Percentiles rank a stretch among this genome's conserved stretches.
Conservation (phyloP, 2,113 vertebrate genomes). For the Indicator maculatus region DNA sequence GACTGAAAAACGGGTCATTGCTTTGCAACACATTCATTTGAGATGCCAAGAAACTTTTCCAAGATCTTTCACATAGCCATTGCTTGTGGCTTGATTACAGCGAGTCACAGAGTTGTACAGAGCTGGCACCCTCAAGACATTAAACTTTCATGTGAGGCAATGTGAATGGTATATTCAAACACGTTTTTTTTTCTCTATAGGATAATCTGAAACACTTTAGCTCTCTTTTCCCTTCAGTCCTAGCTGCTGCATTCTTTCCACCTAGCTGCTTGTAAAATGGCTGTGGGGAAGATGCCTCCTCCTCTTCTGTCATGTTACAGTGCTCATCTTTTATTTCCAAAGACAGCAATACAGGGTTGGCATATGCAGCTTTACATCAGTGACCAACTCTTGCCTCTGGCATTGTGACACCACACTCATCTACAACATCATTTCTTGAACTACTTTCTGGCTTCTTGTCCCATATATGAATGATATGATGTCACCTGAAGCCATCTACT, state of each 20-base stretch:
- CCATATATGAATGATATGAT: neutral
- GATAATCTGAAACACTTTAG: neutral
- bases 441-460: neutral
- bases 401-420: neutral
- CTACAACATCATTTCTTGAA: neutral
- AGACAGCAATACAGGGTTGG: neutral
- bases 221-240: neutral
- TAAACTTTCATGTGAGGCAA: conserved; percentile 3
- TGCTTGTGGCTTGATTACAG: conserved; percentile 36
- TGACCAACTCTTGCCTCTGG: neutral
- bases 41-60: conserved; percentile 47
- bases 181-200: neutral
- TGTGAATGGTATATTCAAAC: neutral
- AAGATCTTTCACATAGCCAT: neutral
- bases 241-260: neutral
- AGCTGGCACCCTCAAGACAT: neutral
- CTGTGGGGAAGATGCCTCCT: neutral
- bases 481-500: neutral
- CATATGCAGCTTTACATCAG: neutral
- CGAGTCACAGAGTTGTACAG: neutral
- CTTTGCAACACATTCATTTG: neutral
- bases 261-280: neutral
- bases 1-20: conserved; percentile 35
- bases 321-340: neutral
- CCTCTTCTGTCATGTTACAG: neutral